Evolutionary conservation across 2,113 vertebrate genomes (phyloP), one percentile per base, ranked within the genome.

Genomic region (Pipa parva): DNA sequence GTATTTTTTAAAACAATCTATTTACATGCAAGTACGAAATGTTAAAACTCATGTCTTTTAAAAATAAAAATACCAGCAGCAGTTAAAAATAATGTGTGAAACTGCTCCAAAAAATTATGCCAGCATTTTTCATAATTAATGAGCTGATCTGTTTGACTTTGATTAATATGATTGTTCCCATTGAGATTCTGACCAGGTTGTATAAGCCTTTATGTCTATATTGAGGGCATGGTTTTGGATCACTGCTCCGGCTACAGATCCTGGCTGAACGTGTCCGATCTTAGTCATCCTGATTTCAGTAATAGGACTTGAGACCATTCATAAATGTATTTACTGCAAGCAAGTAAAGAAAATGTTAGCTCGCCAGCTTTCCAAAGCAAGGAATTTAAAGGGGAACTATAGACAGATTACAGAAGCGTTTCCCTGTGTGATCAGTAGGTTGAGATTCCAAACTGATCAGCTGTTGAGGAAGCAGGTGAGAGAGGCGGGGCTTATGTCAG

Each of bases 41-140:
- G 29, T 31, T 31, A 31, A 31, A 10, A 10, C 10, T 31, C 5
- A 11, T 42, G 13, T 42, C 17, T 42, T 6, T 7, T 15, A n/a
- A 15, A 1, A 3, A 15, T 15, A 17, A 17, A 7, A 42, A 17
- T 5, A n/a, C 15, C 6, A 42, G 39, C 11, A n/a, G 13, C 13
- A 42, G 17, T 42, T 15, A 42, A n/a, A 31, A 31, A 10, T 10
- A 42, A 11, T 18, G 13, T 15, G 7, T 42, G 13, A n/a, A 42
- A 6, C 13, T 31, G 29, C 13, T 42, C 13, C 80, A 81, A 81
- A 77, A 76, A 89, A 87, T 85, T 87, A 84, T 18, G 75, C 49
- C 71, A 84, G 81, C n/a, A 85, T 81, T 89, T 87, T 89, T 87
- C 84, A 85, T 87, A 88, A 89, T 88, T 88, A 88, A 89, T 88